Evolutionary conservation across 2,797 vertebrate genomes (phyloP).

Genomic region (Gastrophryne carolinensis): DNA sequence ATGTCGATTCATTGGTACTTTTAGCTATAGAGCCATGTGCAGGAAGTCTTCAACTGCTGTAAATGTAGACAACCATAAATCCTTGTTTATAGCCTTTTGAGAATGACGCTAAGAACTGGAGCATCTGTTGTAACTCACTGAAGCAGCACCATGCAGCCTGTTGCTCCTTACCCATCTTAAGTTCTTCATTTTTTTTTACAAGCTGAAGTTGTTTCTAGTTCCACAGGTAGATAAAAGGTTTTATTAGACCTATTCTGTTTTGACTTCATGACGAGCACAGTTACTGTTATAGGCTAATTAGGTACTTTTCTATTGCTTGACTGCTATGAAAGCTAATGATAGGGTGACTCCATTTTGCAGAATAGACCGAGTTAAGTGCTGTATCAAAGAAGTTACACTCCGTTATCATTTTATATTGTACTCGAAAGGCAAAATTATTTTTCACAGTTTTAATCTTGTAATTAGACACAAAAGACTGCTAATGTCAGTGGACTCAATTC

Average conservation of each 20-base stretch:
- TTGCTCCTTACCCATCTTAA: background rate
- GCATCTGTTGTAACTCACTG: conserved; percentile 32
- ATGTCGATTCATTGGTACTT: too few species aligned
- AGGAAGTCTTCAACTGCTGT: background rate
- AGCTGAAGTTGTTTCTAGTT: background rate
- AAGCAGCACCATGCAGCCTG: conserved; percentile 15
- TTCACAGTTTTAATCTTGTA: background rate
- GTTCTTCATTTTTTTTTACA: background rate
- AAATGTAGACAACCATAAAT: background rate
- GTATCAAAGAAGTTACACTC: background rate
- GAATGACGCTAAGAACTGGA: conserved; percentile 13
- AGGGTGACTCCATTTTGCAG: background rate
- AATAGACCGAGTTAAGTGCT: background rate
- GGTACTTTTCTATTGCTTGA: background rate
- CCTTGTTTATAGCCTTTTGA: background rate
- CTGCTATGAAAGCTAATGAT: background rate
- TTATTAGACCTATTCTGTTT: background rate
- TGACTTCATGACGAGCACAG: background rate
- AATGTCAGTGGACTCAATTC: background rate
- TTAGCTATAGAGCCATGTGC: too few species aligned
- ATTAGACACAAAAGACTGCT: background rate
- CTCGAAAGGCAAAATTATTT: background rate
- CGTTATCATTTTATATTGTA: background rate
- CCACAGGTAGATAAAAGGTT: background rate
- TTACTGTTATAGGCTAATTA: background rate